phyloP scores from a whole-genome alignment of 2,797 vertebrate species.

The Megaceryle alcyon region DNA sequence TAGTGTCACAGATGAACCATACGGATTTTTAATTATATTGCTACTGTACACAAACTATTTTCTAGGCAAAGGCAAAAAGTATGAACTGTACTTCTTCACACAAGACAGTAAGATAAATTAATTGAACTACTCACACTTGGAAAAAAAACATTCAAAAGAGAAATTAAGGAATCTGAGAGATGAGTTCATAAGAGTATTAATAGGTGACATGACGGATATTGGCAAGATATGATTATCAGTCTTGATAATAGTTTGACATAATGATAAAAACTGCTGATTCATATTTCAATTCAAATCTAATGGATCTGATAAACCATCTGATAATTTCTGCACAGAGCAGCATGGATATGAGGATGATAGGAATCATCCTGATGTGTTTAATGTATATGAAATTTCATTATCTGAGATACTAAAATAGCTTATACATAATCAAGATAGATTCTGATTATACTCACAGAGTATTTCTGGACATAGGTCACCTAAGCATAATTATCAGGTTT shows the following conservation, averaged over 20 bases:
- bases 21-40: neutral
- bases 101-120: neutral
- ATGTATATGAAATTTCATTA: slow-evolving; percentile 51
- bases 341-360: neutral
- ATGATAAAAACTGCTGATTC: slow-evolving; percentile 19
- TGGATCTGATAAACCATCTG: neutral
- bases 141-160: neutral
- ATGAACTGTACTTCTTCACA: neutral
- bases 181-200: neutral
- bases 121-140: neutral
- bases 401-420: neutral
- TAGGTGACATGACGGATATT: neutral
- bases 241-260: neutral
- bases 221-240: neutral
- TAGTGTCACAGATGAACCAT: neutral
- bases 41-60: neutral
- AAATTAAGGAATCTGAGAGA: neutral
- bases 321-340: neutral
- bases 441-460: neutral
- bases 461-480: neutral
- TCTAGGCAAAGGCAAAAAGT: neutral
- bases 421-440: neutral
- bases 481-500: neutral
- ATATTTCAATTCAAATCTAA: slow-evolving; percentile 44
- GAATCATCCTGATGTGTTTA: neutral